These are phyloP conservation scores for Aphelenchoides besseyi DNA, from an alignment of 1,140 invertebrate species.

Conservation along the genomic window DNA sequence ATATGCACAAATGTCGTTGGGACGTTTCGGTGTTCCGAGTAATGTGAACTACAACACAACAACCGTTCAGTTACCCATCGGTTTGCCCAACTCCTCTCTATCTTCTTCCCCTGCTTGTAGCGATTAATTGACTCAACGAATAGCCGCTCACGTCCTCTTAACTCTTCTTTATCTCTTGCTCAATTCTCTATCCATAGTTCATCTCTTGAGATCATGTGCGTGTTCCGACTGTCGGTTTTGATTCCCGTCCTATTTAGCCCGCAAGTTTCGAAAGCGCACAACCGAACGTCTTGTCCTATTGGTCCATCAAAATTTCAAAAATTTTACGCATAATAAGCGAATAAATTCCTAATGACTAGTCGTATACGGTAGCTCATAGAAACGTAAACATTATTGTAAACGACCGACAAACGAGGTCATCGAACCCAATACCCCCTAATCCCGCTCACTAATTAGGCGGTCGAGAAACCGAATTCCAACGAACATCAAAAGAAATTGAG, in stretches of 20 bases:
- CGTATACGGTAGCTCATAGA: not conserved
- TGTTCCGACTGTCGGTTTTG: not conserved
- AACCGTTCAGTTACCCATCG: conserved; percentile 2
- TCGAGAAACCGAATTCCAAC: not conserved
- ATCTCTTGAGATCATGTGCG: not conserved
- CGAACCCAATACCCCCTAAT: conserved; percentile 1
- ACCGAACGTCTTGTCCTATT: not conserved
- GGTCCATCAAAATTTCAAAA: not conserved
- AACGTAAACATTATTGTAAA: not conserved
- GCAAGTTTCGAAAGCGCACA: too few relatives aligned
- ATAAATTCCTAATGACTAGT: not conserved
- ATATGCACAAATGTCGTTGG: not conserved
- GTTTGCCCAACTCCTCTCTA: conserved; percentile 18
- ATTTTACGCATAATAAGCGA: conserved; percentile 3
- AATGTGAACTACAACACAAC: not conserved
- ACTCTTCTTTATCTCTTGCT: not conserved
- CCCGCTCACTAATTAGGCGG: not conserved
- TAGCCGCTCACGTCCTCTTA: not conserved
- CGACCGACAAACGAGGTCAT: not conserved
- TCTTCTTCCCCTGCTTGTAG: conserved; percentile 17
- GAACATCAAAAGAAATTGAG: not conserved
- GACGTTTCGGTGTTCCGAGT: not conserved
- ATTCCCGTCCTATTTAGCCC: not conserved
- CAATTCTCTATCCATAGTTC: not conserved
- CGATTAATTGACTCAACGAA: too few relatives aligned